Evolutionary conservation across 2,797 vertebrate genomes (phyloP), one percentile per base, ranked within the genome.

Genomic region (Telmatherina bonti): DNA sequence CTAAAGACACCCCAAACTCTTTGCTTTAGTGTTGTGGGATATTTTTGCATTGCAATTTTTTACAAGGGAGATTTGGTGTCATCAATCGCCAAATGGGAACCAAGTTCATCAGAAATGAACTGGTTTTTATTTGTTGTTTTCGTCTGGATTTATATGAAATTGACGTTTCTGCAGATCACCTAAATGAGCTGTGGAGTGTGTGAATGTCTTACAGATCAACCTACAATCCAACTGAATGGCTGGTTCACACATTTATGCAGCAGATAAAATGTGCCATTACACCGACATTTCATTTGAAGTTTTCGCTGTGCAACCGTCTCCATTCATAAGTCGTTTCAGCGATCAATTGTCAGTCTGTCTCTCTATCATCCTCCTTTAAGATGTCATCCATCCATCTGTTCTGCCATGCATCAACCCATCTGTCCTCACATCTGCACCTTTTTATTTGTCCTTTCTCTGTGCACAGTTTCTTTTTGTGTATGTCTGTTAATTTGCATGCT

Each of bases 401-500:
- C 54, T 30, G 24, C 51, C 75, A 72, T 60, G 47, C 86, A 78
- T 85, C 74, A 3, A 30, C 43, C 77, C 78, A 71, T 86, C 62
- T 78, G 74, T 84, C 82, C 79, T 70, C 22, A 61, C 67, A 79
- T 64, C 36, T 67, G 10, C 70, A 64, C 74, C 64, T n/a, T 74
- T 75, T 84, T 89, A 85, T 85, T 85, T 79, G 87, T 92, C 78
- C 81, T 90, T 68, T 87, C 56, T 67, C 63, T 87, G 80, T 83
- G 78, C 60, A 56, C 52, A 6, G 16, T 74, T 74, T 71, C 43
- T n/a, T 76, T 24, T 82, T 22, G 22, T 53, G 61, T 82, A 78
- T 79, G 64, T 75, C 26, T 64, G 76, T 89, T 87, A 55, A 74
- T 88, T 76, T 89, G 89, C 88, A 87, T 88, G 90, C 56, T 83